These are phyloP conservation scores for Aphidius ervi DNA, from an alignment of 1,140 invertebrate genomes.

Conservation along the genomic window DNA sequence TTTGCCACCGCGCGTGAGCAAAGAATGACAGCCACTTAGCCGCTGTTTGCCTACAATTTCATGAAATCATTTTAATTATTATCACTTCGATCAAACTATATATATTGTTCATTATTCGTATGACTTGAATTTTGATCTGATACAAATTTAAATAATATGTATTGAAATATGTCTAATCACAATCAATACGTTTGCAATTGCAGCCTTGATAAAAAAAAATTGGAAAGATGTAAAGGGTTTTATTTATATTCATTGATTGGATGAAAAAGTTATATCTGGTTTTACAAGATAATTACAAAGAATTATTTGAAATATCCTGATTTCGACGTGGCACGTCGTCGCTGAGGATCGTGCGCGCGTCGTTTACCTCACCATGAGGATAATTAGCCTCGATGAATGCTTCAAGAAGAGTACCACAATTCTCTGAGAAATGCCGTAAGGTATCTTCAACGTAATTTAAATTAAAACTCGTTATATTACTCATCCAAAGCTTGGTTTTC, in stretches of 20 bases:
- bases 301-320: constrained; percentile 29
- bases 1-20: constrained; percentile 30
- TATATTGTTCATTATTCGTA: too few relatives aligned
- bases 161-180: too few relatives aligned
- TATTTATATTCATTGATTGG: constrained; percentile 6
- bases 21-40: constrained; percentile 56
- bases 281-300: constrained; percentile 36
- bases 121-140: too few relatives aligned
- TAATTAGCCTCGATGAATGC: constrained; percentile 35
- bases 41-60: constrained; percentile 55
- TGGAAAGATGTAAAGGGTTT: not conserved
- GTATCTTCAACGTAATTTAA: constrained; percentile 31
- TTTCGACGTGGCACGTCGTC: not conserved
- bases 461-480: constrained; percentile 31
- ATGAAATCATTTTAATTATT: constrained; percentile 55
- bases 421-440: constrained; percentile 28
- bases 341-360: not conserved
- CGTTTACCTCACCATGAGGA: constrained; percentile 24
- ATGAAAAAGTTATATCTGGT: constrained; percentile 10
- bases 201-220: too few relatives aligned
- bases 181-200: too few relatives aligned
- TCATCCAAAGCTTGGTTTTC: not conserved
- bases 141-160: too few relatives aligned
- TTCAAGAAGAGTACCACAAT: constrained; percentile 20
- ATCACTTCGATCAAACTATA: constrained; percentile 19